Evolutionary conservation across 2,797 vertebrate species (phyloP), one percentile per base, ranked within the genome.

Genomic region (Apodemus agrarius): DNA sequence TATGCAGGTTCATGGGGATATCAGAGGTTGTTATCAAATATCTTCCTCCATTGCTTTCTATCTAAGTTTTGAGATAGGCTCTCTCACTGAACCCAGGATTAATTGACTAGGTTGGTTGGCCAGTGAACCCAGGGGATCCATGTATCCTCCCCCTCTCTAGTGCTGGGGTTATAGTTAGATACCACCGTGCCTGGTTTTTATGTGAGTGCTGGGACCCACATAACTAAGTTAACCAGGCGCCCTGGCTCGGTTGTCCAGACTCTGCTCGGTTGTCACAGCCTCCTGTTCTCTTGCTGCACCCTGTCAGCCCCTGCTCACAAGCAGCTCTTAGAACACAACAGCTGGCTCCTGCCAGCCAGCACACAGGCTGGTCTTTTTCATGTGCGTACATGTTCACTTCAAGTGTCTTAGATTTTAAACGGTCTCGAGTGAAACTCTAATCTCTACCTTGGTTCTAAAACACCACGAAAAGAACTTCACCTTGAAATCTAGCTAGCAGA

Each of bases 391-490:
- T 69, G 92, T 96, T 76, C 43, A 24, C 34, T 81, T 52, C 43
- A 80, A 54, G 31, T 3, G 17, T 83, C 80, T 89, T 78, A 78
- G 10, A 76, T 72, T 93, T 96, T 2, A 3, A 74, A 95, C 67
- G 40, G 31, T 46, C 37, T 76, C 69, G 57, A 65, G 40, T 75
- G 59, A 81, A 81, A 6, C 74, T 46, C 63, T 54, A 29, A 89
- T 63, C 61, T 78, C 67, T 52, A 37, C 14, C 16, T 61, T 34
- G 67, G 29, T 57, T 31, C 37, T 63, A 95, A 93, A 78, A 80
- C 76, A 96, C 52, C 14, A 34, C 63, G 10, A 82, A 69, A 69
- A 61, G 88, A 96, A 93, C 46, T 94, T 94, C 95, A 83, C n/a
- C 40, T 79, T 81, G 78, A 82, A 97, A 98, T 12, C 40, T 61